Conservation (phyloP, 2,888 invertebrate genomes). For the Hypsopygia costalis region DNA sequence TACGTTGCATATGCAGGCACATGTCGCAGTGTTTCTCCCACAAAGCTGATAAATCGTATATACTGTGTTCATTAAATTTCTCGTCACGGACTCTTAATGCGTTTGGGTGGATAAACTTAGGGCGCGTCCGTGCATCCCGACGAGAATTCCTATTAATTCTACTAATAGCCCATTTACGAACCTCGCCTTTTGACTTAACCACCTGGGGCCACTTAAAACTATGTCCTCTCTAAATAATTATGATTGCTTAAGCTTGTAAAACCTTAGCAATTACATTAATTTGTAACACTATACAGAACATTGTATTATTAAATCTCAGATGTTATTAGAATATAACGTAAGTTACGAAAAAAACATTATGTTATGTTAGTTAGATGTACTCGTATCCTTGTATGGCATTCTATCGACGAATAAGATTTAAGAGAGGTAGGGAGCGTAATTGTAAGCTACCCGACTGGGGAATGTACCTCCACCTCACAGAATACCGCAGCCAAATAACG, state of each 20-base stretch:
- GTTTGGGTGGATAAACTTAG: constrained; percentile 45
- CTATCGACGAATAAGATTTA: no score
- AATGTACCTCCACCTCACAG: no score
- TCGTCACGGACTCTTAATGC: constrained; percentile 49
- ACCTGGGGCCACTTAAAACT: constrained; percentile 19
- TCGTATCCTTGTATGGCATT: no score
- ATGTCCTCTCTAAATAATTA: constrained; percentile 4
- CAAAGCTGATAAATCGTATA: constrained; percentile 13
- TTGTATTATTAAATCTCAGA: no score
- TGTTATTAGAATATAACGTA: no score
- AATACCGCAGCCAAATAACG: no score
- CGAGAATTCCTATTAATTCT: constrained; percentile 20
- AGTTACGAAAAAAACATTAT: no score
- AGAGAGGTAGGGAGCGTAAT: no score
- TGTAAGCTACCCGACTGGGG: no score
- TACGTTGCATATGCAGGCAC: constrained; percentile 4
- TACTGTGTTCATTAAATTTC: constrained; percentile 34
- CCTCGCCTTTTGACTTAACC: constrained; percentile 23
- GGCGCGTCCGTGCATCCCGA: constrained; percentile 23
- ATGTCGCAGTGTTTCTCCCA: constrained; percentile 1
- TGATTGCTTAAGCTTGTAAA: constrained; percentile 14
- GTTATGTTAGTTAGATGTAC: no score
- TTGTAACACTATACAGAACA: no score
- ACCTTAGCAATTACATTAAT: neutral
- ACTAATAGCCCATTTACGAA: constrained; percentile 22